Evolutionary conservation across 2,797 vertebrate genomes (phyloP).

Genomic region (Rhabdophis nuchalis): DNA sequence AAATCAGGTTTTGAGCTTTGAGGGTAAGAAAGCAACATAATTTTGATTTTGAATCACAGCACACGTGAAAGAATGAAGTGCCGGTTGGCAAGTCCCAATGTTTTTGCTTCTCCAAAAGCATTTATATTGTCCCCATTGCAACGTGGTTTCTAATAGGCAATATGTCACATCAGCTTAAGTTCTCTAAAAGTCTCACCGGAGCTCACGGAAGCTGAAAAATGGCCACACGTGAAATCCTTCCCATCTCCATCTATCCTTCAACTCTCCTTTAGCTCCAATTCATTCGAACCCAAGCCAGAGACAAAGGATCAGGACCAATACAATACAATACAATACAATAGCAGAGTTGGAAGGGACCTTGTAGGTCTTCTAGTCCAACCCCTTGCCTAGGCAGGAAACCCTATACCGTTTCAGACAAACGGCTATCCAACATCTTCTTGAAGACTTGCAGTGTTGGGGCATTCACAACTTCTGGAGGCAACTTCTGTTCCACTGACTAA

Average conservation of each 20-base stretch:
- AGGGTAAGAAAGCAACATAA: neutral
- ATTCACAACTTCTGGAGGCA: too few species aligned
- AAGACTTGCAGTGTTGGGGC: too few species aligned
- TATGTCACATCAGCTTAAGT: neutral
- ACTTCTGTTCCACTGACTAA: too few species aligned
- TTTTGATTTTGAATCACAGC: neutral
- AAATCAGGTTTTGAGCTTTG: too few species aligned
- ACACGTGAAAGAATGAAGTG: neutral
- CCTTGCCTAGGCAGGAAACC: too few species aligned
- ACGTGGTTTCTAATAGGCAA: neutral
- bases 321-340: too few species aligned
- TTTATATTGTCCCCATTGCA: neutral
- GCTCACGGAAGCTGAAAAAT: neutral
- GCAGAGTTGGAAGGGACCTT: too few species aligned
- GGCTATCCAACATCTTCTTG: too few species aligned
- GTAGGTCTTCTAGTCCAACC: too few species aligned
- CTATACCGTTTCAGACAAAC: too few species aligned
- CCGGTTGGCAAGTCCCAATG: neutral
- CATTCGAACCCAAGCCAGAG: too few species aligned
- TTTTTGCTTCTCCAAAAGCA: neutral
- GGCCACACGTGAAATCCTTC: neutral
- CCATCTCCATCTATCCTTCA: neutral
- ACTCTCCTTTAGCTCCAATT: neutral
- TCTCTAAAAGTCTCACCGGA: neutral
- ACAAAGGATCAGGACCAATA: too few species aligned